Base-by-base conservation (phyloP, 2,888 invertebrate genomes). In the Dyspetes luteomarginatus region DNA sequence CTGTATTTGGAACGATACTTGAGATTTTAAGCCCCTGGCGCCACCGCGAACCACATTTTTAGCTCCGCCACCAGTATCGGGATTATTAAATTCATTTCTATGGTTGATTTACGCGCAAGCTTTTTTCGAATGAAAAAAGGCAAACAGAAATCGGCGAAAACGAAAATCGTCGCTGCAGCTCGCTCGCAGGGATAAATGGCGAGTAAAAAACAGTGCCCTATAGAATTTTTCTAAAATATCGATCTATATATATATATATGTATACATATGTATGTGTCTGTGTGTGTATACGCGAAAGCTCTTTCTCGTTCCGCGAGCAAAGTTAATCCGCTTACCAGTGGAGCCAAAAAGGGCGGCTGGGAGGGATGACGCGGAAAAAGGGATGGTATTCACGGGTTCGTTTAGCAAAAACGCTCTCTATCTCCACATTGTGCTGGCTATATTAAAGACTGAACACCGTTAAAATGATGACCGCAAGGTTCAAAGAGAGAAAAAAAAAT, bases 401-500 rank as follows among this genome's bases (percentile, higher is more conserved):
- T 72, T 73, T 36, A 55, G 73, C 72, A 68, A 79, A 79, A 79
- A 24, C 45, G 48, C 56, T 45, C 62, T 55, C 64, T 22, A 22
- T 19, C 62, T 45, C 12, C 55, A n/a, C 62, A 62, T 26, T 26
- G 28, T 43, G 30, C 22, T 28, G 80, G 84, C 85, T 88, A 84
- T 88, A 88, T 89, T 86, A 87, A 85, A 86, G 87, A 88, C 88
- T 88, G 88, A 88, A 4, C 87, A 83, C 83, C 77, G 86, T 85
- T 87, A 86, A 89, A 89, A 89, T 89, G 90, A 89, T 89, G 88
- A 88, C 89, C 87, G 73, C 85, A 83, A 64, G 62, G 62, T 69
- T 50, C 19, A 55, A 79, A 69, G 74, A 48, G 7, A 48, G 15
- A 48, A 48, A 45, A 45, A 45, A 36, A 2, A 1, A 2, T 12